Conservation (phyloP, 2,113 vertebrate genomes). For the Corythaixoides concolor region DNA sequence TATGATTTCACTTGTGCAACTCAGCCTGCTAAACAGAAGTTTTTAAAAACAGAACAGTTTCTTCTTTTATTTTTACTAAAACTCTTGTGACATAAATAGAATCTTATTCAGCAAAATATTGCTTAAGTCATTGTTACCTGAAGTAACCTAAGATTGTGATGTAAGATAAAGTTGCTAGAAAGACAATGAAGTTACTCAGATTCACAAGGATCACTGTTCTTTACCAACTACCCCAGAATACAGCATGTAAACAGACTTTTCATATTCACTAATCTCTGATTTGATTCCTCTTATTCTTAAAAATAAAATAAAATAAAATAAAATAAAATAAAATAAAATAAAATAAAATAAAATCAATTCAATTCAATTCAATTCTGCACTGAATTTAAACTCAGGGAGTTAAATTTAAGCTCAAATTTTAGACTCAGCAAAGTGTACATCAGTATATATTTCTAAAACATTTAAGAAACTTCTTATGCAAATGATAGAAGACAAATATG, state of each 20-base stretch:
- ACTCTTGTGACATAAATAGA: background rate
- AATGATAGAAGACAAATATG: background rate
- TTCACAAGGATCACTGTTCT: background rate
- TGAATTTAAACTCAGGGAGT: background rate
- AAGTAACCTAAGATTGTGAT: background rate
- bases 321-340: background rate
- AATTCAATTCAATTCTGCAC: background rate
- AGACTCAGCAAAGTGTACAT: rapidly evolving
- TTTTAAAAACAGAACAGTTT: background rate
- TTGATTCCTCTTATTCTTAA: background rate
- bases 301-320: background rate
- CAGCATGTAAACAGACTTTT: background rate
- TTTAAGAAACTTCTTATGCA: background rate
- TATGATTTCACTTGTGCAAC: background rate
- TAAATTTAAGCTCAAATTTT: background rate
- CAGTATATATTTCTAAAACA: background rate
- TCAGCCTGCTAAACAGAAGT: background rate
- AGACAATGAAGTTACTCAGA: background rate
- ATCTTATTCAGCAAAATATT: background rate
- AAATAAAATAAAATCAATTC: background rate
- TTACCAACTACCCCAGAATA: background rate
- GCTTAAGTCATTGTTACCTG: background rate
- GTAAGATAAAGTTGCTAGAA: background rate
- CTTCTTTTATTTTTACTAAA: background rate
- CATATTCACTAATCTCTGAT: background rate